A percentile compares a stretch with the other conserved stretches of the same genome.
These are phyloP conservation scores for Loriculus beryllinus DNA, from an alignment of 2,797 vertebrate species.

Conservation along the genomic window DNA sequence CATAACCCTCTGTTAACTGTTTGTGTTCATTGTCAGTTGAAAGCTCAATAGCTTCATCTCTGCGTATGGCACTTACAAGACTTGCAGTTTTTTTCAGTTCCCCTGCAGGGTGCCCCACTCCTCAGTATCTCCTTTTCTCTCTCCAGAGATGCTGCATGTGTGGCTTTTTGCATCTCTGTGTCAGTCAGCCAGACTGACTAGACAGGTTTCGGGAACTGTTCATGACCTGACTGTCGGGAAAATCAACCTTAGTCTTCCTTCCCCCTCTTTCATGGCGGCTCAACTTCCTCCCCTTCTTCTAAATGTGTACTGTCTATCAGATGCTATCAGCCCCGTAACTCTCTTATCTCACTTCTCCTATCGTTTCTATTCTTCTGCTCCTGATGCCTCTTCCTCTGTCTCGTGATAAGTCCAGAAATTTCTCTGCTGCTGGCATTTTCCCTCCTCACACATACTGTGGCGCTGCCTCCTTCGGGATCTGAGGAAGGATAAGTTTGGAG, in stretches of 20 bases:
- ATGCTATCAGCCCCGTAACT: conserved; percentile 8
- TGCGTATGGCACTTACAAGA: background rate
- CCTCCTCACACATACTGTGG: background rate
- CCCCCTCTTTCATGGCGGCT: background rate
- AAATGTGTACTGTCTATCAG: background rate
- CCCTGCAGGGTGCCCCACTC: background rate
- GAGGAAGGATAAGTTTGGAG: conserved; percentile 8
- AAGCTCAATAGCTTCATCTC: background rate
- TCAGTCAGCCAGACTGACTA: background rate
- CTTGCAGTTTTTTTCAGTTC: background rate
- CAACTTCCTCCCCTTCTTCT: conserved; percentile 41
- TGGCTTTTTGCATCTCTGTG: background rate
- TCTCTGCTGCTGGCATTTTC: conserved; percentile 15
- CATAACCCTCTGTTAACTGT: background rate
- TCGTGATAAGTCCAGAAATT: background rate
- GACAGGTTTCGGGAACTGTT: conserved; percentile 37
- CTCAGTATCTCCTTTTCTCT: background rate
- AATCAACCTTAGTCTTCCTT: conserved; percentile 50
- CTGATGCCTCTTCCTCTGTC: background rate
- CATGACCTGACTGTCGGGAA: conserved; percentile 30
- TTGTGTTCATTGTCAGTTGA: background rate
- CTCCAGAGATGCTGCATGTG: background rate
- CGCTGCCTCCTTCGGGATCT: conserved; percentile 42
- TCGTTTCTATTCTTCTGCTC: background rate
- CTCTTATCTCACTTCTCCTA: conserved; percentile 42